These are phyloP conservation scores for Metalampra italica DNA, from an alignment of 2,888 invertebrate species.

Conservation along the genomic window DNA sequence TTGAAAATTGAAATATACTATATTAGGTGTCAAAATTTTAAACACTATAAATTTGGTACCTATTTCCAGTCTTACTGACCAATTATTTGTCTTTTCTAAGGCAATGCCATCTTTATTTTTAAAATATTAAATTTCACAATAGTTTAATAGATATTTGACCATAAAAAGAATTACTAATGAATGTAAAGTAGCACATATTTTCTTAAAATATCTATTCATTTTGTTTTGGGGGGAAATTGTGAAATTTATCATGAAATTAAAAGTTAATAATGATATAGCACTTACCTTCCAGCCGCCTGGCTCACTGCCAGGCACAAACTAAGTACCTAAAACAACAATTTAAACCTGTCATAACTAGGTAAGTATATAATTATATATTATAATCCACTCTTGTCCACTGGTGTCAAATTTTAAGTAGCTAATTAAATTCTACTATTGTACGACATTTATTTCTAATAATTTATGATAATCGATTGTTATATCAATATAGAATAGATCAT, in stretches of 20 bases:
- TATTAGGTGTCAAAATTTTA: too few species aligned
- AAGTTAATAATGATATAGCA: background rate
- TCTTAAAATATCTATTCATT: background rate
- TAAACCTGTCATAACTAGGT: constrained; percentile 3
- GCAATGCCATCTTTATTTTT: too few species aligned
- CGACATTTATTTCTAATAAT: constrained; percentile 5
- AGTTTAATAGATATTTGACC: too few species aligned
- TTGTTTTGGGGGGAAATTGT: background rate
- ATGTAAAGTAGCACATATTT: too few species aligned
- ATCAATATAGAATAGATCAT: constrained; percentile 11
- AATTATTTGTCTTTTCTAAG: too few species aligned
- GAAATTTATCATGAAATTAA: too few species aligned
- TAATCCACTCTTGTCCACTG: constrained; percentile 3
- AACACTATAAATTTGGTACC: too few species aligned
- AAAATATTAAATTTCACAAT: too few species aligned
- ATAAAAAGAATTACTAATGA: too few species aligned
- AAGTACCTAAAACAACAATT: constrained; percentile 44
- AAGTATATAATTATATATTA: too few species aligned
- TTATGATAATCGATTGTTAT: constrained; percentile 10
- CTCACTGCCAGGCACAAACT: constrained; percentile 52
- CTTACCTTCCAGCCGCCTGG: constrained; percentile 50
- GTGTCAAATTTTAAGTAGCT: background rate
- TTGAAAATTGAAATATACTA: too few species aligned
- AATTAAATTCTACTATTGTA: background rate
- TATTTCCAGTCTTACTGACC: too few species aligned